phyloP scores from a whole-genome alignment of 1,140 invertebrate genomes.

The Pseudomyrmex dendroicus region DNA sequence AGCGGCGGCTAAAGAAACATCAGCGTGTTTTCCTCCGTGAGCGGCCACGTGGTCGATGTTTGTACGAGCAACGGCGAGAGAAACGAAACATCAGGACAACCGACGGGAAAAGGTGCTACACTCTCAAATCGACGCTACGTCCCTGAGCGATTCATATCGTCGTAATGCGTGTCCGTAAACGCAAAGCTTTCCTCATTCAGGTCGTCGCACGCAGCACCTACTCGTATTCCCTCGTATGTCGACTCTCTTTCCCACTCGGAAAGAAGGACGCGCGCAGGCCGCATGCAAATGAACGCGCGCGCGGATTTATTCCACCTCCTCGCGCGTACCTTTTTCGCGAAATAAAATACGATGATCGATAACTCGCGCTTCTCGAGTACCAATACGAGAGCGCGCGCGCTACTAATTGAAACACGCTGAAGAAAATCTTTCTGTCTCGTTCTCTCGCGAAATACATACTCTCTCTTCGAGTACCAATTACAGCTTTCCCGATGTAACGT shows the following conservation, averaged over 20 bases:
- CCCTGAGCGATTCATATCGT: conserved; percentile 53
- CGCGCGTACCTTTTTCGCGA: conserved; percentile 3
- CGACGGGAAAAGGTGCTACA: neutral
- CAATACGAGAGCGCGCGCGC: neutral
- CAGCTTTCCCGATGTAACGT: conserved; percentile 65
- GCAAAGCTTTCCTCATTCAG: conserved; percentile 63
- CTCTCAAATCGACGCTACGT: conserved; percentile 30
- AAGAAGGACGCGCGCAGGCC: conserved; percentile 3
- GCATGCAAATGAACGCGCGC: conserved; percentile 53
- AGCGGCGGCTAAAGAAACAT: conserved; percentile 17
- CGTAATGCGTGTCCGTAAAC: conserved; percentile 23
- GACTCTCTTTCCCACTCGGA: conserved; percentile 3
- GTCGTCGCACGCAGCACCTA: conserved; percentile 29
- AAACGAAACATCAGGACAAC: neutral
- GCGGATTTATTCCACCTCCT: conserved; percentile 47
- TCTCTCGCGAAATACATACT: neutral
- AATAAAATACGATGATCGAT: conserved; percentile 36
- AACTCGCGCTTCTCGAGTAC: conserved; percentile 16
- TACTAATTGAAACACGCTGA: conserved; percentile 58
- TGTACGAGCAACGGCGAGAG: neutral
- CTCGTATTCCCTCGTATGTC: conserved; percentile 48
- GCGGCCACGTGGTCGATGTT: conserved; percentile 47
- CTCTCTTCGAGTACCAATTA: conserved; percentile 39
- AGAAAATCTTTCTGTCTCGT: conserved; percentile 37
- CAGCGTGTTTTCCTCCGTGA: conserved; percentile 55